Base-by-base conservation (phyloP, 1,140 invertebrate species). In the Calycopis cecrops region DNA sequence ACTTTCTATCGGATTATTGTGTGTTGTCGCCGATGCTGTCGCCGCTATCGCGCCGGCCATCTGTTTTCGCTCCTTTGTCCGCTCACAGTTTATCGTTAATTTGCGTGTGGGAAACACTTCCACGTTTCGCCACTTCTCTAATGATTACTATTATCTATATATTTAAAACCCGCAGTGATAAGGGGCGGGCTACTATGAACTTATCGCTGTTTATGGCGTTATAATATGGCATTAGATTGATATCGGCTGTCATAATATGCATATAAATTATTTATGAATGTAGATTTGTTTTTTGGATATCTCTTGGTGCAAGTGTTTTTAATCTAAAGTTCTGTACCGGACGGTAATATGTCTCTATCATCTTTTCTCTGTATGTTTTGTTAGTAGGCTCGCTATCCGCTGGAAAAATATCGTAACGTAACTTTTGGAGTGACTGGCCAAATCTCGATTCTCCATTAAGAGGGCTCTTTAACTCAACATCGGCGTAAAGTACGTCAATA, bases 1-100 rank as follows among this genome's bases (percentile, higher is more conserved):
- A 73, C 78, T 81, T 81, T 81, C 78, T 73, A 79, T 77, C 62
- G 70, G 66, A 65, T 69, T 63, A 67, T 67, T 71, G 65, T 69
- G 61, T 67, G 70, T 71, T 63, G 69, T 65, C 60, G 67, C 55
- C 64, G 73, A 78, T 71, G 55, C 47, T 67, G 77, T 80, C 71
- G 61, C 37, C 42, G 55, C 60, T 71, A 71, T 71, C 69, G 63
- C 50, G 58, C 48, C 55, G 52, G 62, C 62, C 69, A 71, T 71
- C 69, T 67, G 63, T 66, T 71, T 71, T 71, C 67, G 67, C 67
- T 57, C 63, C 69, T 71, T 71, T 71, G 69, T 71, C 63, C 62
- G 48, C 56, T 52, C 53, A 56, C 44, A 57, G 63, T 67, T 69
- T 69, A 67, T 67, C 56, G 60, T 60, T 62, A 65, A 69, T 71